Evolutionary conservation across 2,797 vertebrate genomes (phyloP).

Genomic region (Brachymystax lenok): DNA sequence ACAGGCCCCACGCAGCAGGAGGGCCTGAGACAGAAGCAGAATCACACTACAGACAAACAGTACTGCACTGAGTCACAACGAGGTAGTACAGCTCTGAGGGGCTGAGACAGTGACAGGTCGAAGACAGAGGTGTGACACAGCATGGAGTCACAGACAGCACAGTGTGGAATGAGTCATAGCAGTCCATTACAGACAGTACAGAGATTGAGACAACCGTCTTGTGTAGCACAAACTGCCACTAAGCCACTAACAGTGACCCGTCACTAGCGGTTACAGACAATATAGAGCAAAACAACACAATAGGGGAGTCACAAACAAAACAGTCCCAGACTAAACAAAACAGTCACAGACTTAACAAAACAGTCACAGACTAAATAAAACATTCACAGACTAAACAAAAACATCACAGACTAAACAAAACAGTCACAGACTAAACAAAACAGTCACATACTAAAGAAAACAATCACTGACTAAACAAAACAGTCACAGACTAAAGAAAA

Average conservation of each 20-base stretch:
- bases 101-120: not conserved
- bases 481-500: not conserved
- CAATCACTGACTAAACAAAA: not conserved
- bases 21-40: slow-evolving; percentile 42
- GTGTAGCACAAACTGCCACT: not conserved
- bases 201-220: not conserved
- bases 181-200: not conserved
- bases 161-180: slow-evolving; percentile 3
- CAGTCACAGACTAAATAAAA: not conserved
- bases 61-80: not conserved
- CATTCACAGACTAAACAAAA: not conserved
- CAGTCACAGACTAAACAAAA: too few species aligned
- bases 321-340: not conserved
- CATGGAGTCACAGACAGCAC: slow-evolving; percentile 6
- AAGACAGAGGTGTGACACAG: not conserved
- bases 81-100: not conserved
- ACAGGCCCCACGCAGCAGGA: slow-evolving; percentile 60
- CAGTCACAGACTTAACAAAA: not conserved
- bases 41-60: slow-evolving; percentile 20
- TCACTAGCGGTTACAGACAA: not conserved
- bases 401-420: not conserved
- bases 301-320: not conserved
- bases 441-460: not conserved
- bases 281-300: not conserved
- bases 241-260: not conserved